Evolutionary conservation across 2,113 vertebrate genomes (phyloP).

Genomic region (Daboia siamensis): DNA sequence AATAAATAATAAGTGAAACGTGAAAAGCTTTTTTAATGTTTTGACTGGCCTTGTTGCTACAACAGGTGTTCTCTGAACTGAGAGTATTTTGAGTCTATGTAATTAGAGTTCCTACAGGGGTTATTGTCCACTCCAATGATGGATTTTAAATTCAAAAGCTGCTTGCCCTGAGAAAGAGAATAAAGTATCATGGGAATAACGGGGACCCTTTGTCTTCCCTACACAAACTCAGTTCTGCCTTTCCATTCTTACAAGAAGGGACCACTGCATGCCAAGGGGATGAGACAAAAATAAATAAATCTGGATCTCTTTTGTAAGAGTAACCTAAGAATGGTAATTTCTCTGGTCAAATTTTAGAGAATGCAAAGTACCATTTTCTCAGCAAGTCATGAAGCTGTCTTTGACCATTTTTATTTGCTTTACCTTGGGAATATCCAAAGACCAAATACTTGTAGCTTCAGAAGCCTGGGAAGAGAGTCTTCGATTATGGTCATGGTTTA

Average conservation of each 20-base stretch:
- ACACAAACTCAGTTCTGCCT: not conserved
- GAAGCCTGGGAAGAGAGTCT: constrained; percentile 33
- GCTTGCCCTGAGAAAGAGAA: not conserved
- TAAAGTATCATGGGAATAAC: no score
- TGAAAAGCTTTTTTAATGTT: not conserved
- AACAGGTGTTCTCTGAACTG: not conserved
- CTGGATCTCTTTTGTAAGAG: not conserved
- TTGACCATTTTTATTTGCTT: constrained; percentile 35
- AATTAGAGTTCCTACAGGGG: not conserved
- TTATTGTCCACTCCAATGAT: not conserved
- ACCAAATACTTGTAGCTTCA: constrained; percentile 6
- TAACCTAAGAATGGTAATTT: not conserved
- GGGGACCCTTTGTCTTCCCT: not conserved
- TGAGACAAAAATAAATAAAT: not conserved
- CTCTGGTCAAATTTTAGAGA: not conserved
- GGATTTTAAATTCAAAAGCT: not conserved
- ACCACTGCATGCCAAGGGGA: not conserved
- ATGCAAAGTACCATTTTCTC: not conserved
- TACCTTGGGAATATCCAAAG: constrained; percentile 24
- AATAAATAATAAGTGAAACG: not conserved
- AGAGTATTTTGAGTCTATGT: not conserved
- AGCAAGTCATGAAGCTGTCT: not conserved
- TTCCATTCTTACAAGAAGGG: not conserved
- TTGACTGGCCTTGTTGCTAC: not conserved
- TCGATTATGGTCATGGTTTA: not conserved